phyloP scores from a whole-genome alignment of 2,888 invertebrate genomes.

The Chelonus formosanus region DNA sequence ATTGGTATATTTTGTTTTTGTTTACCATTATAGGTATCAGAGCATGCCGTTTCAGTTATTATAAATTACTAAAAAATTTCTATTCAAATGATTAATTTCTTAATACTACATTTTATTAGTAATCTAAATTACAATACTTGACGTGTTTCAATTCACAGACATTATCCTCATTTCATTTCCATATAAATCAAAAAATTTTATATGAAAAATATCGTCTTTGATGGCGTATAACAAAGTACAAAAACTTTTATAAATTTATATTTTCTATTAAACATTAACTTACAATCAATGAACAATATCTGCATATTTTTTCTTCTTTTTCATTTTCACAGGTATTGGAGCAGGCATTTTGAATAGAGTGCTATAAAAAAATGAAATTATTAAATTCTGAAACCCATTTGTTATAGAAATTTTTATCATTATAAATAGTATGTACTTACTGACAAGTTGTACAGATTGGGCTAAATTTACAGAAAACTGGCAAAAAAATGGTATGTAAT shows the following conservation, averaged over 20 bases:
- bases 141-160: too few relatives aligned
- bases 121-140: too few relatives aligned
- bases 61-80: too few relatives aligned
- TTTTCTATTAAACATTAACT: not conserved
- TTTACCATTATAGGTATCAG: too few relatives aligned
- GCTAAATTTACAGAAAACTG: constrained; percentile 97
- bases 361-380: constrained; percentile 69
- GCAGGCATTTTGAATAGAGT: constrained; percentile 92
- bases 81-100: too few relatives aligned
- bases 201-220: too few relatives aligned
- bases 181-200: too few relatives aligned
- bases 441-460: constrained; percentile 98
- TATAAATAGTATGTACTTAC: constrained; percentile 71
- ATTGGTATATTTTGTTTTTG: too few relatives aligned
- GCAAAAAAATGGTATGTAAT: constrained; percentile 65
- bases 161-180: too few relatives aligned
- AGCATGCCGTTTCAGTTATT: too few relatives aligned
- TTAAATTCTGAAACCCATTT: not conserved
- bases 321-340: constrained; percentile 78
- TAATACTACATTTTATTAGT: too few relatives aligned
- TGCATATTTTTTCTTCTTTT: constrained; percentile 80
- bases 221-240: too few relatives aligned
- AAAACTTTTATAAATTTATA: not conserved
- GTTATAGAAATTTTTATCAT: not conserved
- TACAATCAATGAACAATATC: constrained; percentile 44